phyloP scores from a whole-genome alignment of 2,888 invertebrate species.

The Ennomos erosarius region DNA sequence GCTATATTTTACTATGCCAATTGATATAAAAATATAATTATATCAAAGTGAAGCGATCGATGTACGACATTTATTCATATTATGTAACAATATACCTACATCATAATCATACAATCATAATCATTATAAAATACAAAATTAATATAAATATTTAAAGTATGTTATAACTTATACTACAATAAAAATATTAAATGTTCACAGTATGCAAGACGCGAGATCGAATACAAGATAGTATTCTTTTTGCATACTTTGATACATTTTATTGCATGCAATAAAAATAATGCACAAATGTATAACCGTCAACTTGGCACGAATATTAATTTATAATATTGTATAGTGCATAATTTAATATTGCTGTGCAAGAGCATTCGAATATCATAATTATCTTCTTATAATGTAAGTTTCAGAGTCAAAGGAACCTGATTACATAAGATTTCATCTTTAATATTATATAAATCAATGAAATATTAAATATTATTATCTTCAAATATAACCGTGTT shows the following conservation, averaged over 20 bases:
- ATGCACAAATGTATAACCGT: slow-evolving; percentile 20
- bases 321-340: slow-evolving; percentile 25
- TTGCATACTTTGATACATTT: slow-evolving; percentile 68
- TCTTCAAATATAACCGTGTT: slow-evolving; percentile 39
- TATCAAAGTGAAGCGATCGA: slow-evolving; percentile 1
- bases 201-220: slow-evolving; percentile 77
- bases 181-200: slow-evolving; percentile 54
- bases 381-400: slow-evolving; percentile 15
- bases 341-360: neutral
- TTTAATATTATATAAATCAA: slow-evolving; percentile 29
- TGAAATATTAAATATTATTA: slow-evolving; percentile 15
- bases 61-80: neutral
- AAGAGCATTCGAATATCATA: too few species aligned
- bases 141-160: too few species aligned
- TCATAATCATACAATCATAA: too few species aligned
- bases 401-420: slow-evolving; percentile 73
- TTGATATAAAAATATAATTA: slow-evolving; percentile 5
- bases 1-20: slow-evolving; percentile 5
- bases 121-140: too few species aligned
- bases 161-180: slow-evolving; percentile 1
- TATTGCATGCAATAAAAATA: slow-evolving; percentile 18
- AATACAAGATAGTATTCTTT: slow-evolving; percentile 63
- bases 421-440: slow-evolving; percentile 62
- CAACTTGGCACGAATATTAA: slow-evolving; percentile 26
- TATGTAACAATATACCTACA: too few species aligned